Conservation (phyloP, 1,140 invertebrate genomes). For the Conus betulinus region DNA sequence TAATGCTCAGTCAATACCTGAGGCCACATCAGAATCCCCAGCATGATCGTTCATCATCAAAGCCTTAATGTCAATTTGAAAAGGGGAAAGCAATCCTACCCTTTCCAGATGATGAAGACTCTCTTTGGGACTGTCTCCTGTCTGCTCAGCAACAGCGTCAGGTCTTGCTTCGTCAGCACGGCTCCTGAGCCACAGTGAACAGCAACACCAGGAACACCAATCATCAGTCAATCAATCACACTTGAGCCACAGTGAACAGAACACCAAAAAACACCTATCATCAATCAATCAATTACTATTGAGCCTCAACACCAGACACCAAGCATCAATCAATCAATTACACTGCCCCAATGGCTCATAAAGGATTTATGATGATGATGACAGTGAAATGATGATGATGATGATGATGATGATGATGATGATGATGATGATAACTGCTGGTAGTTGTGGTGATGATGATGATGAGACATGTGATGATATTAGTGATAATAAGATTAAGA, state of each 20-base stretch:
- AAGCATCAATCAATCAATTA: neutral
- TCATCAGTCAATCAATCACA: neutral
- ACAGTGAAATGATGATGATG: too few relatives aligned
- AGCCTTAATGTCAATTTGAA: too few relatives aligned
- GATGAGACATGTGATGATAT: too few relatives aligned
- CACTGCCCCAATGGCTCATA: too few relatives aligned
- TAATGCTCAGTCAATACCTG: too few relatives aligned
- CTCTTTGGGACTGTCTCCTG: neutral
- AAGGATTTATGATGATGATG: too few relatives aligned
- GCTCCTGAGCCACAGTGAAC: slow-evolving; percentile 73
- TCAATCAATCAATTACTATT: neutral
- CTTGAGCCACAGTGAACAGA: neutral
- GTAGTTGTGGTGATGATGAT: too few relatives aligned
- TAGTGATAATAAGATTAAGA: too few relatives aligned
- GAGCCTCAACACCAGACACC: neutral
- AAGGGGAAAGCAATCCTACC: slow-evolving; percentile 70
- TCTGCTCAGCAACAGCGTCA: slow-evolving; percentile 75
- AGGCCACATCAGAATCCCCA: too few relatives aligned
- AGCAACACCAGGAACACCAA: neutral
- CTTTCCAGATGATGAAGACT: slow-evolving; percentile 77
- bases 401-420: too few relatives aligned
- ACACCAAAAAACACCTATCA: neutral
- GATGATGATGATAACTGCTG: too few relatives aligned
- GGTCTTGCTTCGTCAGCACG: slow-evolving; percentile 82
- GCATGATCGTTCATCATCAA: too few relatives aligned